Percentiles rank a stretch among this genome's conserved stretches.
These are phyloP conservation scores for Drosophila prostipennis DNA, from an alignment of 2,888 invertebrate species.

Conservation along the genomic window DNA sequence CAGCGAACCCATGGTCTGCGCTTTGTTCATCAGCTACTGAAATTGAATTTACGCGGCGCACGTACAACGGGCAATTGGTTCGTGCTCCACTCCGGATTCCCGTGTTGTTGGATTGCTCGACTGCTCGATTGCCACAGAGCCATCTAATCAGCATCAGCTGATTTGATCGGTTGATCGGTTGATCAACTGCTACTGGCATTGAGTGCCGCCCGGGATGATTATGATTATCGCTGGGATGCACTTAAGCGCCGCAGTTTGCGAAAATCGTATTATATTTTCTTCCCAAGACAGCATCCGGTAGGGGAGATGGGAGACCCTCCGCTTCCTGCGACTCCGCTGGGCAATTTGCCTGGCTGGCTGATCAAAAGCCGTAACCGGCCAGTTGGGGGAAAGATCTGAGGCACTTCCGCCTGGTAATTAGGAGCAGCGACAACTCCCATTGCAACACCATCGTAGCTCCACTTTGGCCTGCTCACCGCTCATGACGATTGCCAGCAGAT, in stretches of 20 bases:
- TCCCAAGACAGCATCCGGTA: conserved; percentile 68
- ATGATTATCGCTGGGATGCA: conserved; percentile 46
- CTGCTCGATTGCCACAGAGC: conserved; percentile 42
- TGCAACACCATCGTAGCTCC: conserved; percentile 1
- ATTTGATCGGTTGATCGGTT: conserved; percentile 26
- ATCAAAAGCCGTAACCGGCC: conserved; percentile 61
- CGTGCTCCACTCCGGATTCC: conserved; percentile 52
- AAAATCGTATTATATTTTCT: conserved; percentile 48
- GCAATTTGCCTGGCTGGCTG: conserved; percentile 50
- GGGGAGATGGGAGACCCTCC: conserved; percentile 8
- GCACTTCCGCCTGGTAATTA: conserved; percentile 67
- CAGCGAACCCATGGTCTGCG: conserved; percentile 39
- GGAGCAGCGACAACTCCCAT: conserved; percentile 42
- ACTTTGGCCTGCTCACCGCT: conserved; percentile 8
- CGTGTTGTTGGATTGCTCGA: conserved; percentile 32
- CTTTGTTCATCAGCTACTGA: conserved; percentile 71
- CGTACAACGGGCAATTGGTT: conserved; percentile 83
- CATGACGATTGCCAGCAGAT: conserved; percentile 38
- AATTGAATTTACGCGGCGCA: conserved; percentile 83
- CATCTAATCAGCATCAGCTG: conserved; percentile 53
- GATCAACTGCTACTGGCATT: conserved; percentile 65
- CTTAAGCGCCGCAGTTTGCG: conserved; percentile 63
- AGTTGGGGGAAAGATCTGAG: conserved; percentile 25
- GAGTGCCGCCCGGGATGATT: conserved; percentile 50
- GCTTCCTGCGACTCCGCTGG: conserved; percentile 15